Percentiles rank a stretch among this genome's conserved stretches.
These are phyloP conservation scores for Speoplatyrhinus poulsoni DNA, from an alignment of 2,113 vertebrate species.

Conservation along the genomic window DNA sequence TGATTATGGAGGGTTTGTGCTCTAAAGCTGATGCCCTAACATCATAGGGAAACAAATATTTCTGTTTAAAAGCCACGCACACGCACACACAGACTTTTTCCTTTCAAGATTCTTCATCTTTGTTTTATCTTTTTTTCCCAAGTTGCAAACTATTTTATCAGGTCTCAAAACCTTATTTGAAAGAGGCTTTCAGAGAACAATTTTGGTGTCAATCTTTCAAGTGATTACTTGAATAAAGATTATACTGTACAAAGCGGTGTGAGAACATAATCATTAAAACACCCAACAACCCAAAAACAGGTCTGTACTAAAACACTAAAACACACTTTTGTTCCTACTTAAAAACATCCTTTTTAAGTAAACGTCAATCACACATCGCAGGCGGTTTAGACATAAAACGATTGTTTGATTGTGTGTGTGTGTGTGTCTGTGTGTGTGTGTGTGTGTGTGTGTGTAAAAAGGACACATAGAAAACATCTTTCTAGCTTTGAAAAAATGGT, in stretches of 20 bases:
- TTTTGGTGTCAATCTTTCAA: too few species aligned
- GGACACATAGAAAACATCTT: slow-evolving; percentile 59
- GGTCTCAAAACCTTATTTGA: too few species aligned
- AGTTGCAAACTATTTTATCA: not conserved
- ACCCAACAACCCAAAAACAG: not conserved
- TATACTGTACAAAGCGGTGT: too few species aligned
- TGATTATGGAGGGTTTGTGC: slow-evolving; percentile 44
- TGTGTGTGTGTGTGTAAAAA: not conserved
- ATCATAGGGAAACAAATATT: slow-evolving; percentile 30
- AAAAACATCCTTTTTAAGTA: not conserved
- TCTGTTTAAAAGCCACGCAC: not conserved
- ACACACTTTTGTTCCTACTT: not conserved
- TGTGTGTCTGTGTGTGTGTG: too few species aligned
- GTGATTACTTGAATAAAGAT: too few species aligned
- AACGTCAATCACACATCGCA: not conserved
- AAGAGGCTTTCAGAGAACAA: too few species aligned
- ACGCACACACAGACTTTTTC: too few species aligned
- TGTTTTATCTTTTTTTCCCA: not conserved
- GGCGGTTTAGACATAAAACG: slow-evolving; percentile 26
- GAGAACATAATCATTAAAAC: too few species aligned
- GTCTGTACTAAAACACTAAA: too few species aligned
- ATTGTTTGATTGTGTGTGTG: too few species aligned
- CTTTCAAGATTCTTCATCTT: not conserved
- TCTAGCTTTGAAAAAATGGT: slow-evolving; percentile 43
- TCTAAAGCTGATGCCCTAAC: slow-evolving; percentile 10